phyloP scores from a whole-genome alignment of 2,797 vertebrate genomes.

The Rhincodon typus region DNA sequence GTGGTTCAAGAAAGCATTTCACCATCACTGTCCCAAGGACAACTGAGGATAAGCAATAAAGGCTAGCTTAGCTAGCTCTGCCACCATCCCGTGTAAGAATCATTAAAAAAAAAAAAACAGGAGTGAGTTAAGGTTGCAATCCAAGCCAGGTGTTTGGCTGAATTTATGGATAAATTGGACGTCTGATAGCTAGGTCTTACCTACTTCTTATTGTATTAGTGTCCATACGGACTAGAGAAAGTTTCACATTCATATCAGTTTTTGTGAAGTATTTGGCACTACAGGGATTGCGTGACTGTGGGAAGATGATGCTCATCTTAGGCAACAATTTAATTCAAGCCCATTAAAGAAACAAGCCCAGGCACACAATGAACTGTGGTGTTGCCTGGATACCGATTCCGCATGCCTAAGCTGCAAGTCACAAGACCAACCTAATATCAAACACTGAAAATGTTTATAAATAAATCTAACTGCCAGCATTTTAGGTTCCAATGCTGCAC shows the following conservation, averaged over 20 bases:
- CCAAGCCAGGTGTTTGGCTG: not conserved
- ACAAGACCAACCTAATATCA: not conserved
- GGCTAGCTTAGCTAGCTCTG: no score
- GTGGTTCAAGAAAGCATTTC: no score
- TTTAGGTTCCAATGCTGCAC: not conserved
- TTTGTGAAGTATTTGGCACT: not conserved
- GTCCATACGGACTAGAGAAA: not conserved
- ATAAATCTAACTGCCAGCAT: not conserved
- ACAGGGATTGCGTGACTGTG: not conserved
- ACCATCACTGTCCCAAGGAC: no score
- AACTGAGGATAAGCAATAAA: no score
- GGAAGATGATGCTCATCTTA: not conserved
- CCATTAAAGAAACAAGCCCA: not conserved
- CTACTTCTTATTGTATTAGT: not conserved
- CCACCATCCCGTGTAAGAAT: no score
- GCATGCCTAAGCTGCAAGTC: not conserved
- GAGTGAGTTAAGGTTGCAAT: not conserved
- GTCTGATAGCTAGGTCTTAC: not conserved
- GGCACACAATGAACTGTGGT: not conserved
- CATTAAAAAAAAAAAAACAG: no score
- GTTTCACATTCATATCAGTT: not conserved
- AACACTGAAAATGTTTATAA: constrained; percentile 2
- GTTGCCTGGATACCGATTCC: not conserved
- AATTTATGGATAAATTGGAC: not conserved
- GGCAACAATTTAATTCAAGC: not conserved